Conservation (phyloP, 2,797 vertebrate species). For the Anguilla obscura region DNA sequence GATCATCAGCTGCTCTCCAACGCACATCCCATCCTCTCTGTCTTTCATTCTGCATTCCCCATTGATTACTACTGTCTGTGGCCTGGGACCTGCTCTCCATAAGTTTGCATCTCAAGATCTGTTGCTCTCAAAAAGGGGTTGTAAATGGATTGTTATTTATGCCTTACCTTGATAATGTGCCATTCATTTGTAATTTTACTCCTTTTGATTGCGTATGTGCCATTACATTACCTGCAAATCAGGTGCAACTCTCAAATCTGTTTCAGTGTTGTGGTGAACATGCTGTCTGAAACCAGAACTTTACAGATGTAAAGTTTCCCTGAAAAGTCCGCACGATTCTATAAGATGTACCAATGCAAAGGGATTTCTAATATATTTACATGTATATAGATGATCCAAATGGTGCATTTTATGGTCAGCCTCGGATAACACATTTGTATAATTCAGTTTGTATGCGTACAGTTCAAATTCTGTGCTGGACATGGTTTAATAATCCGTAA, state of each 20-base stretch:
- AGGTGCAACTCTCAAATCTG: neutral
- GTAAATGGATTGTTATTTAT: constrained; percentile 41
- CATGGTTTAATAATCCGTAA: constrained; percentile 14
- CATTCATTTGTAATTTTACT: constrained; percentile 51
- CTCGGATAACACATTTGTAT: neutral
- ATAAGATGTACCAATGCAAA: neutral
- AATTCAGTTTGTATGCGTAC: neutral
- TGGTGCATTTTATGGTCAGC: neutral
- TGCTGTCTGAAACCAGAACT: neutral
- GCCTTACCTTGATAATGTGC: constrained; percentile 55
- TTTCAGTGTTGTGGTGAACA: neutral
- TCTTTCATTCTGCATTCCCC: neutral
- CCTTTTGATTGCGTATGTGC: constrained; percentile 65
- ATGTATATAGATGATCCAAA: neutral
- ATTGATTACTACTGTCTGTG: constrained; percentile 22
- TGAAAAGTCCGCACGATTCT: neutral
- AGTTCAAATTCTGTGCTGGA: neutral
- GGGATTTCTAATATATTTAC: neutral
- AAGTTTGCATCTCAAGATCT: neutral
- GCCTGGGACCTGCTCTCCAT: neutral
- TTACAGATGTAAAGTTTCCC: neutral
- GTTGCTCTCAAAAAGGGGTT: constrained; percentile 33
- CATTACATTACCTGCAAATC: constrained; percentile 47
- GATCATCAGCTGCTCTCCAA: neutral
- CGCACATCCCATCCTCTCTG: neutral